Base-by-base conservation (phyloP, 37 sponge, comb jelly and placozoan species). In the Tethya wilhelma region DNA sequence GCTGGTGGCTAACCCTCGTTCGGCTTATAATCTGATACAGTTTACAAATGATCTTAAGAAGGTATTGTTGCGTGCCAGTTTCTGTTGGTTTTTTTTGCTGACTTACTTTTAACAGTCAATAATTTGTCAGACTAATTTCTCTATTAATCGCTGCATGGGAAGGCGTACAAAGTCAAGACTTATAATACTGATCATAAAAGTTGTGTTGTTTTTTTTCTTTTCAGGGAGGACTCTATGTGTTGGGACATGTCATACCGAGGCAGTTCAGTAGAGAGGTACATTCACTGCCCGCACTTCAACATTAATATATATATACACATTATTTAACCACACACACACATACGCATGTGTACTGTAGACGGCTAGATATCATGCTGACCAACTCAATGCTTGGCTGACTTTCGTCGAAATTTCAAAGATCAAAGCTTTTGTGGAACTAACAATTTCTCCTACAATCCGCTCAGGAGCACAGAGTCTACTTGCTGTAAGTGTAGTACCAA, bases 41-140 rank as follows among this genome's bases (percentile, higher is more conserved):
- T 99, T 99, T 79, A 86, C 89, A 68, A 99, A 99, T 78, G 95
- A 99, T 44, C 55, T 99, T 78, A 99, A 99, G 83, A 99, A 99
- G 88, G 88, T 69, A 41, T 20, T 20, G 55, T 49, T 49, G 55
- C 55, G n/a, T n/a, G n/a, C n/a, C n/a, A n/a, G n/a, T n/a, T n/a
- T n/a, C n/a, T n/a, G n/a, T n/a, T n/a, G n/a, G n/a, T n/a, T n/a
- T n/a, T n/a, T n/a, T n/a, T n/a, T n/a, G n/a, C n/a, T n/a, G n/a
- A n/a, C n/a, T n/a, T n/a, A n/a, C n/a, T n/a, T n/a, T n/a, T n/a
- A n/a, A n/a, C n/a, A n/a, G n/a, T n/a, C n/a, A n/a, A n/a, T n/a
- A n/a, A n/a, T n/a, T n/a, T n/a, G n/a, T n/a, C n/a, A n/a, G n/a
- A n/a, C n/a, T n/a, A n/a, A n/a, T n/a, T 64, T 23, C 12, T 12